Evolutionary conservation across 2,888 invertebrate species (phyloP).

Genomic region (Flexamia atlantica): DNA sequence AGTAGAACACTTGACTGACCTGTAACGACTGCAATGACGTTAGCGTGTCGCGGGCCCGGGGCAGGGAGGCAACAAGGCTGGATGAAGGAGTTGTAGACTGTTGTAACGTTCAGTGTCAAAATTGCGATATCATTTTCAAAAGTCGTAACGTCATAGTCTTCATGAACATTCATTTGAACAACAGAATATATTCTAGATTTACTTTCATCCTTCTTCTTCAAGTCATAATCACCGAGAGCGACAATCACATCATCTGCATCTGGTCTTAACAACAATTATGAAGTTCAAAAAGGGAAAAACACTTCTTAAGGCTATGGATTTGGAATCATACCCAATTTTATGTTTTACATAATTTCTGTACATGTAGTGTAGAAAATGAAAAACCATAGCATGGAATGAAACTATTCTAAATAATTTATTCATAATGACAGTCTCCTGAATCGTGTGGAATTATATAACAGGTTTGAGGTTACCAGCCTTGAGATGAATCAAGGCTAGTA

Average conservation of each 20-base stretch:
- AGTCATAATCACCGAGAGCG: slow-evolving; percentile 90
- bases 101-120: slow-evolving; percentile 81
- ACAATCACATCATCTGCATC: slow-evolving; percentile 78
- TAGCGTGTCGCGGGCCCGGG: slow-evolving; percentile 75
- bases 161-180: slow-evolving; percentile 81
- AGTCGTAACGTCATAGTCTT: slow-evolving; percentile 81
- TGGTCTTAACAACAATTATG: slow-evolving; percentile 21
- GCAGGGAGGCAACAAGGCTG: slow-evolving; percentile 93
- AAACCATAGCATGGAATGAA: too few species aligned
- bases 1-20: too few species aligned
- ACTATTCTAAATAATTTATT: too few species aligned
- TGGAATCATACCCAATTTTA: too few species aligned
- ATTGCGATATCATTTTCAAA: slow-evolving; percentile 89
- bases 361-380: too few species aligned
- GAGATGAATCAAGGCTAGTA: too few species aligned
- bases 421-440: too few species aligned
- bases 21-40: slow-evolving; percentile 71
- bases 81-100: slow-evolving; percentile 86
- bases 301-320: too few species aligned
- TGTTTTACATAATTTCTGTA: too few species aligned
- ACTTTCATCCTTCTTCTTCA: slow-evolving; percentile 82
- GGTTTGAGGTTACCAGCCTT: too few species aligned
- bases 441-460: too few species aligned
- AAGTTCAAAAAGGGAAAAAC: too few species aligned
- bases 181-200: slow-evolving; percentile 84